phyloP scores from a whole-genome alignment of 2,113 vertebrate genomes.

The Cyanistes caeruleus region DNA sequence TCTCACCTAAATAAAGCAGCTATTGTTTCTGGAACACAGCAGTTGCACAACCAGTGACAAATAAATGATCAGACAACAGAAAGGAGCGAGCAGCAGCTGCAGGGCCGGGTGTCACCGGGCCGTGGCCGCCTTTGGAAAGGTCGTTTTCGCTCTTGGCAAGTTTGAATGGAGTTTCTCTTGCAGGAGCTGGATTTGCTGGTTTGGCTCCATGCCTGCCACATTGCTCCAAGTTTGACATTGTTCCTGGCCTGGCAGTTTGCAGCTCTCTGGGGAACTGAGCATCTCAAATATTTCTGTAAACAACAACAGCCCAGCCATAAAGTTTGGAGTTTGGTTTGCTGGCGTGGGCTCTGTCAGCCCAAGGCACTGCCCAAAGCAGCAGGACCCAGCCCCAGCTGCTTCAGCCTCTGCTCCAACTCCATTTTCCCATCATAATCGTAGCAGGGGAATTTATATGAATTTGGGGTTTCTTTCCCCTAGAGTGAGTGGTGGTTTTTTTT shows the following conservation, averaged over 20 bases:
- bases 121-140: not conserved
- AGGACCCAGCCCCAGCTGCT: not conserved
- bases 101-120: not conserved
- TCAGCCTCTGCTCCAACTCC: not conserved
- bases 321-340: not conserved
- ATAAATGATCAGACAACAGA: not conserved
- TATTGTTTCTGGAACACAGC: not conserved
- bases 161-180: not conserved
- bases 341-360: not conserved
- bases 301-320: not conserved
- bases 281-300: constrained; percentile 30
- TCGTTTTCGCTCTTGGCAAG: not conserved
- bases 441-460: not conserved
- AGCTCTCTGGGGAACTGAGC: not conserved
- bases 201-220: not conserved
- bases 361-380: not conserved
- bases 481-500: not conserved
- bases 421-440: not conserved
- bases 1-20: not conserved
- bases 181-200: not conserved
- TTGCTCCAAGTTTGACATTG: constrained; percentile 14
- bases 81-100: not conserved
- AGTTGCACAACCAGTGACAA: not conserved
- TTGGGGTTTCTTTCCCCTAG: not conserved
- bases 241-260: constrained; percentile 2